Conservation (phyloP, 2,797 vertebrate genomes). For the Peromyscus eremicus region DNA sequence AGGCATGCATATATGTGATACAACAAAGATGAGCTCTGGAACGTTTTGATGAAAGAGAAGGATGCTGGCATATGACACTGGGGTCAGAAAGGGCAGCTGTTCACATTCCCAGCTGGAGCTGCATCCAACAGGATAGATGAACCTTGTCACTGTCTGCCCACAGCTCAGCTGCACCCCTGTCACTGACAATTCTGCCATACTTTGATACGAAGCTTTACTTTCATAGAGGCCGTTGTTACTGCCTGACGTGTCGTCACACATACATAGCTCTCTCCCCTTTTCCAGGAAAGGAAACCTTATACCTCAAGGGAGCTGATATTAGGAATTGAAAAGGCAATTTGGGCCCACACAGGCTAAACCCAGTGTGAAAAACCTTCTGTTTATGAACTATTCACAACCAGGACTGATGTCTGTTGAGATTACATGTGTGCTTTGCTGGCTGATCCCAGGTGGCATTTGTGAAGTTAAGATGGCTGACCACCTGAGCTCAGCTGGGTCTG, state of each 20-base stretch:
- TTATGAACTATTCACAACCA: not conserved
- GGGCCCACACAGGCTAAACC: not conserved
- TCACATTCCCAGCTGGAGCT: not conserved
- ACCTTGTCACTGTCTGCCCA: not conserved
- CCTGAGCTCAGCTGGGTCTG: not conserved
- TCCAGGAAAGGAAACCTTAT: not conserved
- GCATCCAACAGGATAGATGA: not conserved
- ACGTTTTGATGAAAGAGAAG: not conserved
- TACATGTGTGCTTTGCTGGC: not conserved
- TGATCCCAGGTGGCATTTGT: not conserved
- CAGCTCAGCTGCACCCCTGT: not conserved
- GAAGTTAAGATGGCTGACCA: not conserved
- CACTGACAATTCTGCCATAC: not conserved
- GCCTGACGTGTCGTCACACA: not conserved
- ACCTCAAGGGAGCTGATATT: not conserved
- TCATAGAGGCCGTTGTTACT: not conserved
- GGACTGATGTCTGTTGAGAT: not conserved
- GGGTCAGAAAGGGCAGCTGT: not conserved
- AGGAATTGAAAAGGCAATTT: not conserved
- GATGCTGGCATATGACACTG: not conserved
- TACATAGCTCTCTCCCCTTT: not conserved
- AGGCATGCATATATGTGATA: not conserved
- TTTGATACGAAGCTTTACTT: not conserved
- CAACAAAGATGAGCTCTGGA: not conserved
- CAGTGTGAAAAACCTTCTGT: not conserved